Evolutionary conservation across 2,113 vertebrate genomes (phyloP).

Genomic region (Pheucticus melanocephalus): DNA sequence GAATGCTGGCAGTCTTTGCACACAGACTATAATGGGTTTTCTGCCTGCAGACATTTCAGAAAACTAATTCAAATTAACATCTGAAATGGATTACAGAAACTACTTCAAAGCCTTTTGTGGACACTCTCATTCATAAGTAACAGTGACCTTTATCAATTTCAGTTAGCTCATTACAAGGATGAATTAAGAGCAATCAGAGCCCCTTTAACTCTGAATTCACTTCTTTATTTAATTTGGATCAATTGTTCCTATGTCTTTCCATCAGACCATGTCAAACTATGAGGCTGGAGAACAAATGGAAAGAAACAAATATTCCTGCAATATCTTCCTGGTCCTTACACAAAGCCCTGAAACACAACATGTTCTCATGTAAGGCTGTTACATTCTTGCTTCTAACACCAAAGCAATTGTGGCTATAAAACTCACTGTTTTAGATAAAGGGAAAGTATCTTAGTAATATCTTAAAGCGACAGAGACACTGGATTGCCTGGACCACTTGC

Average conservation of each 20-base stretch:
- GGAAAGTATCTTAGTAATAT: not conserved
- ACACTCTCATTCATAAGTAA: not conserved
- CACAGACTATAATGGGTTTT: not conserved
- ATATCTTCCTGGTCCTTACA: not conserved
- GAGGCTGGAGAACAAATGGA: not conserved
- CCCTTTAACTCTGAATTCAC: not conserved
- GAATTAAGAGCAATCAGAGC: not conserved
- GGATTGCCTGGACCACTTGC: not conserved
- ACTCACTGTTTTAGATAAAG: not conserved
- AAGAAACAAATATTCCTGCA: not conserved
- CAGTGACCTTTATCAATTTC: not conserved
- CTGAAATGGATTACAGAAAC: slow-evolving; percentile 8
- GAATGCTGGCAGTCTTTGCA: not conserved
- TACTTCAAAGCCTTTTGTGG: not conserved
- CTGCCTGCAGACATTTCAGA: slow-evolving; percentile 7
- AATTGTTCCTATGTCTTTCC: not conserved
- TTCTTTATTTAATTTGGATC: not conserved
- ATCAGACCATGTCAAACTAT: not conserved
- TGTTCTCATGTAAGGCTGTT: not conserved
- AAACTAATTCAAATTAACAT: slow-evolving; percentile 37
- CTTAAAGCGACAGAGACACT: not conserved
- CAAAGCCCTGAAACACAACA: not conserved
- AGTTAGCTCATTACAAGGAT: not conserved
- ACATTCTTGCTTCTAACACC: not conserved
- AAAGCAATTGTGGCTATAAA: not conserved